Percentiles rank a stretch among this genome's conserved stretches.
Evolutionary conservation across 2,113 vertebrate genomes (phyloP).

Genomic region (Rhipidura dahli): DNA sequence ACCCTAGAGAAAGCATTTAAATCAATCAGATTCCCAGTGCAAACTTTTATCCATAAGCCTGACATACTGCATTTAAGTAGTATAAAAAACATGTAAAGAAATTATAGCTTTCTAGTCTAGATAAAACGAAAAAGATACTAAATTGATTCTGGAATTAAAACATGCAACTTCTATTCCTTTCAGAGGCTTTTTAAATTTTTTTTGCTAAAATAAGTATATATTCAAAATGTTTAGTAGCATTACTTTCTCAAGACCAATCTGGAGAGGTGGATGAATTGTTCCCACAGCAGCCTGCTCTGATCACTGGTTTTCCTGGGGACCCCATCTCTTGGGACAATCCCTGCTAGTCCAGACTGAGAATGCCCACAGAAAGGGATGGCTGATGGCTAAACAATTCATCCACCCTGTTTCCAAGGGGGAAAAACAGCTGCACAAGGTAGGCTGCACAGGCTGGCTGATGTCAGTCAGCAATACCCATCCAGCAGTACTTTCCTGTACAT

Average conservation of each 20-base stretch:
- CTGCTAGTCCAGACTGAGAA: neutral
- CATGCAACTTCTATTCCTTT: neutral
- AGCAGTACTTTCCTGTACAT: neutral
- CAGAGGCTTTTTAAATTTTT: neutral
- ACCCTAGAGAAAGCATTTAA: conserved; percentile 63
- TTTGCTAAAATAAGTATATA: neutral
- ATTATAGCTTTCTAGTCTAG: neutral
- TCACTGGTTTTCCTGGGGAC: neutral
- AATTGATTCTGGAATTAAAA: neutral
- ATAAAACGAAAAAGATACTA: neutral
- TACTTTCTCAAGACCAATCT: neutral
- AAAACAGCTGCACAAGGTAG: neutral
- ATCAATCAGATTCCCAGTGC: conserved; percentile 33
- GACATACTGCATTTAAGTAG: neutral
- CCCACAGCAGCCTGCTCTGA: neutral
- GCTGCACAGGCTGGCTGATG: neutral
- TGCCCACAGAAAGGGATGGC: neutral
- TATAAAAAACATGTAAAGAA: neutral
- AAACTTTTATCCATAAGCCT: conserved; percentile 9
- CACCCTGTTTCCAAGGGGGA: neutral
- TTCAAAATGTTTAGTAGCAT: neutral
- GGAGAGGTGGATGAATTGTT: neutral
- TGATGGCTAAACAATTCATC: neutral
- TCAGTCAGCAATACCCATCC: neutral
- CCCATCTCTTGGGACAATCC: neutral